These are phyloP conservation scores for Florisuga fusca DNA, from an alignment of 2,797 vertebrate species.

Conservation along the genomic window DNA sequence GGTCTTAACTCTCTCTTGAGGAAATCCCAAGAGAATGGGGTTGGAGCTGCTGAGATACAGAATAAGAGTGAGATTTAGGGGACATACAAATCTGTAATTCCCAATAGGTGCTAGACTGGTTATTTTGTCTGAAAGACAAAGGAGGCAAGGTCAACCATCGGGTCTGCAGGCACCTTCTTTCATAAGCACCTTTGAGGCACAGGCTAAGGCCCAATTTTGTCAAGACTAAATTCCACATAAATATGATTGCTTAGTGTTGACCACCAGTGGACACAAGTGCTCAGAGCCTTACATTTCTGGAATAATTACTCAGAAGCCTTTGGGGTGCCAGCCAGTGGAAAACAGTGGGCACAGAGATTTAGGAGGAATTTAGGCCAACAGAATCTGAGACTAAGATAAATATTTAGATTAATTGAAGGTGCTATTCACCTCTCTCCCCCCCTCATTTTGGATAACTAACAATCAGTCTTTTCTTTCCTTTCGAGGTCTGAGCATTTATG, in stretches of 20 bases:
- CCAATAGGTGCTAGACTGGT: neutral
- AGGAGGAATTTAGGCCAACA: conserved; percentile 25
- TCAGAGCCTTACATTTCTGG: neutral
- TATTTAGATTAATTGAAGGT: conserved; percentile 36
- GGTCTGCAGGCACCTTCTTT: neutral
- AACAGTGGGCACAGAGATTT: conserved; percentile 6
- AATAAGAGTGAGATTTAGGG: neutral
- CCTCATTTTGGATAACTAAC: conserved; percentile 10
- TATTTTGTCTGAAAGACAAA: neutral
- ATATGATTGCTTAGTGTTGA: neutral
- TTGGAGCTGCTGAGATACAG: neutral
- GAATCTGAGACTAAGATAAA: conserved; percentile 40
- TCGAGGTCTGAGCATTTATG: neutral
- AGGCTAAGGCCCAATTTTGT: neutral
- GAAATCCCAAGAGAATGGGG: neutral
- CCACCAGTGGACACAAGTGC: neutral
- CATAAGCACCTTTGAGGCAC: neutral
- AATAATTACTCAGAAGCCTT: conserved; percentile 17
- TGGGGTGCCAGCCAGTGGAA: neutral
- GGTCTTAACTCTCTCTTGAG: neutral
- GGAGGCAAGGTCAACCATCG: neutral
- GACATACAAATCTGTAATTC: neutral
- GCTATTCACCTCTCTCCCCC: neutral
- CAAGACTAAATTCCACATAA: neutral
- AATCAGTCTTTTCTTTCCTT: conserved; percentile 3